phyloP scores from a whole-genome alignment of 1,140 invertebrate genomes.

The Gryllus bimaculatus region DNA sequence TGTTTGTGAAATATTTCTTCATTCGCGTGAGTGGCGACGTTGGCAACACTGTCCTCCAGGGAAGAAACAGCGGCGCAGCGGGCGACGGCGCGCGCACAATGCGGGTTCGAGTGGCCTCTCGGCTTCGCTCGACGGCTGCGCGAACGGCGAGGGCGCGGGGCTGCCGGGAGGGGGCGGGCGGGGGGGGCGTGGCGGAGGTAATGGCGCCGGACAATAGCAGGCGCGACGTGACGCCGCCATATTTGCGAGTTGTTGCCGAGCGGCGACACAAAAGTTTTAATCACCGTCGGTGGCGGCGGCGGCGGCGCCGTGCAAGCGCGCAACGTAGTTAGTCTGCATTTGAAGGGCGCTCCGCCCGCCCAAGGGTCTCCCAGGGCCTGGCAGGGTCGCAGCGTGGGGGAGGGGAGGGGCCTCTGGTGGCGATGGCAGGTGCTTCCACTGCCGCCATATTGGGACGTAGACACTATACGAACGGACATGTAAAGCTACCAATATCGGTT shows the following conservation, averaged over 20 bases:
- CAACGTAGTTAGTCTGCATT: not conserved
- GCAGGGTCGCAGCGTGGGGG: too few relatives aligned
- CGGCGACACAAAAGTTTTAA: slow-evolving; percentile 4
- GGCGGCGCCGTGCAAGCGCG: not conserved
- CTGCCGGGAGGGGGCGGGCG: not conserved
- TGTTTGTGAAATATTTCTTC: too few relatives aligned
- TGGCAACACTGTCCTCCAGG: not conserved
- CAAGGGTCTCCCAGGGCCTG: not conserved
- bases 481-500: too few relatives aligned
- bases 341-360: not conserved
- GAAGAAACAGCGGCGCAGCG: not conserved
- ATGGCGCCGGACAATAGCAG: not conserved
- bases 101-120: not conserved
- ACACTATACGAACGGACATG: too few relatives aligned
- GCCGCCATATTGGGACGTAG: too few relatives aligned
- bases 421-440: too few relatives aligned
- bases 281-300: not conserved
- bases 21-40: not conserved
- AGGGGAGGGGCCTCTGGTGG: too few relatives aligned
- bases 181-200: not conserved
- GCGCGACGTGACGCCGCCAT: not conserved
- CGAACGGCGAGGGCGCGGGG: too few relatives aligned
- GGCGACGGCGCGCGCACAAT: not conserved
- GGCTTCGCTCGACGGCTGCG: not conserved
- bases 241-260: not conserved